Conservation (phyloP, 2,888 invertebrate species). For the Pseudococcus longispinus region DNA sequence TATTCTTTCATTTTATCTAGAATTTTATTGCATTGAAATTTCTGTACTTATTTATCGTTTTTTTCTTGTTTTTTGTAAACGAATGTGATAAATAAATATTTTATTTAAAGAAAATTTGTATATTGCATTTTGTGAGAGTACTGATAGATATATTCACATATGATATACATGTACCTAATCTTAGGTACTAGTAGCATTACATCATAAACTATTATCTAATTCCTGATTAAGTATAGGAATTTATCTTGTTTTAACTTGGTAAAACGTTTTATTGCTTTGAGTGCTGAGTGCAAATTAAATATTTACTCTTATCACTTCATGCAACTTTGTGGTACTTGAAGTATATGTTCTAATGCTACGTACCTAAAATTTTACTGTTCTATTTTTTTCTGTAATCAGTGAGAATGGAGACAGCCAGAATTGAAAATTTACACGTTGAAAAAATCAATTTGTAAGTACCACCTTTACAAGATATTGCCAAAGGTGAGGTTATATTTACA, state of each 20-base stretch:
- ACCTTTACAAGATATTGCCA: slow-evolving; percentile 48
- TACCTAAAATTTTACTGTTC: background rate
- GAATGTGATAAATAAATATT: background rate
- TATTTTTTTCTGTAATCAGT: background rate
- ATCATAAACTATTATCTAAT: background rate
- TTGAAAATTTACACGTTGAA: background rate
- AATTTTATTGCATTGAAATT: background rate
- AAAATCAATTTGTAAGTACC: slow-evolving; percentile 51
- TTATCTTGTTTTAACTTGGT: background rate
- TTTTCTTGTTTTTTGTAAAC: too few species aligned
- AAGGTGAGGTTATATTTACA: slow-evolving; percentile 45
- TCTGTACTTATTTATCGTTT: background rate
- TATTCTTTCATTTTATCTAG: background rate
- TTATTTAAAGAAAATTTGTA: background rate
- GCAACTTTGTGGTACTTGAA: background rate
- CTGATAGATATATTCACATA: background rate
- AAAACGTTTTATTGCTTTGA: background rate
- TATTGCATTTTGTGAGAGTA: background rate
- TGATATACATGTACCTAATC: too few species aligned
- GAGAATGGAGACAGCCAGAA: background rate
- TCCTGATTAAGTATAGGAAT: background rate
- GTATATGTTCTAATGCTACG: background rate
- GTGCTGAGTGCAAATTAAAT: background rate
- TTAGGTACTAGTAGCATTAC: too few species aligned
- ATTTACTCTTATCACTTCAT: background rate